phyloP scores from a whole-genome alignment of 2,113 vertebrate genomes.

The Cochlearius cochlearius region DNA sequence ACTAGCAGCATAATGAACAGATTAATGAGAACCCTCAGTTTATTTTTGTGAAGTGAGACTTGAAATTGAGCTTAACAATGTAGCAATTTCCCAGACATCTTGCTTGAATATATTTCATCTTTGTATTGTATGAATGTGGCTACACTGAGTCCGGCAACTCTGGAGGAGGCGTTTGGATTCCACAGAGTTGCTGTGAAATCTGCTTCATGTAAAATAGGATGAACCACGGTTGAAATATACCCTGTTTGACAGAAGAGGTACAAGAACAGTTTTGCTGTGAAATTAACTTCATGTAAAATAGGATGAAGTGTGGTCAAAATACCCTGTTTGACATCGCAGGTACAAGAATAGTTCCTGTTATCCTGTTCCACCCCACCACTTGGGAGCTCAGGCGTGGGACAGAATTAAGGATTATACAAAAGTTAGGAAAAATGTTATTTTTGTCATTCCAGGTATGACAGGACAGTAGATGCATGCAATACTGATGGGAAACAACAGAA shows the following conservation, averaged over 20 bases:
- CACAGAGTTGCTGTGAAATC: background rate
- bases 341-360: background rate
- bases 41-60: conserved; percentile 17
- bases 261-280: background rate
- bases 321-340: background rate
- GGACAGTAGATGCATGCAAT: background rate
- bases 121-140: background rate
- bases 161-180: background rate
- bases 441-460: background rate
- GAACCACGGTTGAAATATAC: background rate
- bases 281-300: background rate
- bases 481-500: background rate
- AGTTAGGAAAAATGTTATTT: background rate
- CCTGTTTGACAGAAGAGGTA: background rate
- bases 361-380: background rate
- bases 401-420: background rate
- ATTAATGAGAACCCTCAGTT: conserved; percentile 33
- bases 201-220: background rate
- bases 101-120: background rate
- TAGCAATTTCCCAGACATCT: background rate
- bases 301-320: background rate
- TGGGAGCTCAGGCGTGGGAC: background rate
- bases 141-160: background rate
- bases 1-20: background rate
- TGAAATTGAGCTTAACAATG: conserved; percentile 23